Conservation (phyloP, 2,888 invertebrate genomes). For the Eupelmus urozonus region DNA sequence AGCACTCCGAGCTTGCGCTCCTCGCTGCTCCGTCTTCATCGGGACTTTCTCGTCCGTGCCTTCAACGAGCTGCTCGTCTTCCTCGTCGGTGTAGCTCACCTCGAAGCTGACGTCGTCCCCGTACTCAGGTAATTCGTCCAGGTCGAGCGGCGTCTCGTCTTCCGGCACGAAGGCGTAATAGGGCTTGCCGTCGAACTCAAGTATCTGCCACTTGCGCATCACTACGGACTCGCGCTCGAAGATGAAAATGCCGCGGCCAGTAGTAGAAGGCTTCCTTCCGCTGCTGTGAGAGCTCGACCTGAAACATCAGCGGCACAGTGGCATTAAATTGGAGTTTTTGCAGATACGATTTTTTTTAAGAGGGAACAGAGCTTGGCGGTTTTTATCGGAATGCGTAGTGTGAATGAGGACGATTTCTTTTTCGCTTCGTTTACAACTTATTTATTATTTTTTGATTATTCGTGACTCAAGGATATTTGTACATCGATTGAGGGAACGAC, state of each 20-base stretch:
- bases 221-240: slow-evolving; percentile 73
- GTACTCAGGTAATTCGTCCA: slow-evolving; percentile 61
- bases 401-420: neutral
- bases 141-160: slow-evolving; percentile 68
- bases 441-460: no score
- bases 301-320: slow-evolving; percentile 69
- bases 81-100: slow-evolving; percentile 24
- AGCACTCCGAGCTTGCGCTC: no score
- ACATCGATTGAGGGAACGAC: no score
- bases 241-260: slow-evolving; percentile 71
- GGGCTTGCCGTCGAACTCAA: slow-evolving; percentile 75
- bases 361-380: no score
- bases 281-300: slow-evolving; percentile 63
- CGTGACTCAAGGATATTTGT: neutral
- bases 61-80: slow-evolving; percentile 19
- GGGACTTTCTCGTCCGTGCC: neutral
- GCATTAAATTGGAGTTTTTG: no score
- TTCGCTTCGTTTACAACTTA: no score
- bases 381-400: neutral
- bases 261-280: neutral
- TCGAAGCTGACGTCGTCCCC: neutral
- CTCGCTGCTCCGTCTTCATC: neutral
- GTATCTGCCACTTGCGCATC: slow-evolving; percentile 76
- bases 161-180: slow-evolving; percentile 76
- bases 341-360: no score